These are phyloP conservation scores for Tryphoninae sp. DNA, from an alignment of 2,888 invertebrate genomes.

Conservation along the genomic window DNA sequence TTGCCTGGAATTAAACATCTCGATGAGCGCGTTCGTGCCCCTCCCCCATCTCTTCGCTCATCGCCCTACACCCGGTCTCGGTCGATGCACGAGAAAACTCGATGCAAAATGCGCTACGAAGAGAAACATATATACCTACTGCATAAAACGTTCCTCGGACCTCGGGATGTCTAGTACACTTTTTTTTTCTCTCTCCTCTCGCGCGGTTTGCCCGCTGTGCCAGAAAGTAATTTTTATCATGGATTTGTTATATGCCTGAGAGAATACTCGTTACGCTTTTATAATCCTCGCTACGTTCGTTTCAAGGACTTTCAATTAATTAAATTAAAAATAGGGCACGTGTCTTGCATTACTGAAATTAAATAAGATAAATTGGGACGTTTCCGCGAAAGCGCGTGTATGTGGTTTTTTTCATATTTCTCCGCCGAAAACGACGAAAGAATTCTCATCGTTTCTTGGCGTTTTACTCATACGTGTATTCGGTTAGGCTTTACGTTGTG, in stretches of 20 bases:
- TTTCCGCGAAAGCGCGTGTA: too few species aligned
- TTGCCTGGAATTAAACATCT: slow-evolving; percentile 45
- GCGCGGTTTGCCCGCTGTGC: slow-evolving; percentile 9
- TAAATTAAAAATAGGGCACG: slow-evolving; percentile 5
- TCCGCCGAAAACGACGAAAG: too few species aligned
- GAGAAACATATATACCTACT: slow-evolving; percentile 21
- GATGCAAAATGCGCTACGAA: not conserved
- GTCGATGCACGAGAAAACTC: slow-evolving; percentile 34
- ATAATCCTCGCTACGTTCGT: slow-evolving; percentile 36
- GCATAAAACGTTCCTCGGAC: slow-evolving; percentile 10
- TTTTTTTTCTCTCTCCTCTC: slow-evolving; percentile 22
- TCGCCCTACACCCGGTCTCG: slow-evolving; percentile 2
- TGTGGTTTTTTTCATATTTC: too few species aligned
- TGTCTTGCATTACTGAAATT: not conserved
- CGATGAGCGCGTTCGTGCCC: slow-evolving; percentile 4
- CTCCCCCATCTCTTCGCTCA: too few species aligned
- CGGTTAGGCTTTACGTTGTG: too few species aligned
- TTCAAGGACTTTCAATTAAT: slow-evolving; percentile 36
- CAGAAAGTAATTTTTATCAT: slow-evolving; percentile 50
- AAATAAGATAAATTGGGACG: not conserved
- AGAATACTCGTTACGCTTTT: slow-evolving; percentile 59
- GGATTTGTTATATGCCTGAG: slow-evolving; percentile 43
- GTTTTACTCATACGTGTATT: too few species aligned
- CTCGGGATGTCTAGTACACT: slow-evolving; percentile 11
- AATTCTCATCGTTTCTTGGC: too few species aligned